Percentiles rank a stretch among this genome's conserved stretches.
These are phyloP conservation scores for Clupea harengus DNA, from an alignment of 2,113 vertebrate species.

Conservation along the genomic window DNA sequence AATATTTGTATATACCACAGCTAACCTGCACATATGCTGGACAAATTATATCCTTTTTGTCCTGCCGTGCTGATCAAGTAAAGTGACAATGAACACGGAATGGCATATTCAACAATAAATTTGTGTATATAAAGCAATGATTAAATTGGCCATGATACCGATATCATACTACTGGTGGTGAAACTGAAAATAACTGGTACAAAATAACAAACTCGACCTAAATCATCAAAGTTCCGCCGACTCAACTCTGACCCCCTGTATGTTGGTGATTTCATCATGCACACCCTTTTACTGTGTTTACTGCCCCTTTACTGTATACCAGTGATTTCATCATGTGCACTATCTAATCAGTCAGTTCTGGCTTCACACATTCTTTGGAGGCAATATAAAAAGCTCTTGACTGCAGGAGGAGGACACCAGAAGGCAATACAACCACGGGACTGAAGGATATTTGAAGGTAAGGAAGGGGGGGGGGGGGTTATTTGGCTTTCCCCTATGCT, in stretches of 20 bases:
- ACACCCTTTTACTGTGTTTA: constrained; percentile 10
- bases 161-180: too few relatives aligned
- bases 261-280: constrained; percentile 33
- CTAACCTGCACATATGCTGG: too few relatives aligned
- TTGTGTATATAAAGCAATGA: too few relatives aligned
- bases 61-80: not conserved
- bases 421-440: constrained; percentile 40
- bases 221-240: constrained; percentile 54
- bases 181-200: too few relatives aligned
- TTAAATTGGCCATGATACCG: too few relatives aligned
- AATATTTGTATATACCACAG: not conserved
- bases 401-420: constrained; percentile 42
- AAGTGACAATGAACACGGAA: not conserved
- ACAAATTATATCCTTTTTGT: not conserved
- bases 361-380: not conserved
- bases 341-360: not conserved
- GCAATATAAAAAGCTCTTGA: constrained; percentile 51
- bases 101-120: too few relatives aligned
- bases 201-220: not conserved
- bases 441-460: constrained; percentile 41
- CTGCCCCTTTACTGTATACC: not conserved
- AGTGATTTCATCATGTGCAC: constrained; percentile 35
- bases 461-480: not conserved
- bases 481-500: not conserved
- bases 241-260: constrained; percentile 19